These are phyloP conservation scores for Thalassarche chlororhynchos DNA, from an alignment of 2,113 vertebrate species.

Conservation along the genomic window DNA sequence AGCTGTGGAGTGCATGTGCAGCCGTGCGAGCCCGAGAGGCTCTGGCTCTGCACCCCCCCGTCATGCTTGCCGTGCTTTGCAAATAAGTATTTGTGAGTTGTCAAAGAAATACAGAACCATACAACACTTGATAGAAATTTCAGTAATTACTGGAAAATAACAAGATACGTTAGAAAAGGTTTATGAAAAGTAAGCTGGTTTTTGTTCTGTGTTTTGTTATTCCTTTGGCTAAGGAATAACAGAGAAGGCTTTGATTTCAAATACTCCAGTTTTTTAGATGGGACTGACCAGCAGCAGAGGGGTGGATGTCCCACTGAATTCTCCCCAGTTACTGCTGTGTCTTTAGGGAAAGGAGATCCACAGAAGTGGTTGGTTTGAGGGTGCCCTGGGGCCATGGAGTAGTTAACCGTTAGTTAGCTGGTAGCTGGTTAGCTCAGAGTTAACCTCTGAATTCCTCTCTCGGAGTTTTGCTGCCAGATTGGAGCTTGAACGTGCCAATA, in stretches of 20 bases:
- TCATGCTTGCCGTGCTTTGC: not conserved
- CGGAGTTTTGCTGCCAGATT: not conserved
- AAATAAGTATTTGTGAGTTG: not conserved
- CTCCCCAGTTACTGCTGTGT: not conserved
- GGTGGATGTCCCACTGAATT: not conserved
- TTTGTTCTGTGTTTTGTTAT: not conserved
- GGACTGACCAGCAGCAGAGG: not conserved
- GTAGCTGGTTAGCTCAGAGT: not conserved
- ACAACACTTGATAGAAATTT: not conserved
- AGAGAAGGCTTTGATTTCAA: not conserved
- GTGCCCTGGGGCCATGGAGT: not conserved
- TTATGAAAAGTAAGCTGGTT: not conserved
- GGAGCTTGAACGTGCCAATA: not conserved
- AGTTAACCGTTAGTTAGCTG: not conserved
- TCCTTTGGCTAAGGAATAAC: not conserved
- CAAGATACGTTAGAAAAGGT: not conserved
- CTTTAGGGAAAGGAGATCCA: too few species aligned
- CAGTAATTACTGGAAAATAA: not conserved
- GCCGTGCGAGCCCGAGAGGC: not conserved
- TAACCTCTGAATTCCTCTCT: not conserved
- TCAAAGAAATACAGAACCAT: not conserved
- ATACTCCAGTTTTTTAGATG: accelerated
- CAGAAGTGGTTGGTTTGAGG: not conserved
- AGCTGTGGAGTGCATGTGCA: not conserved
- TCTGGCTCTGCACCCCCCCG: not conserved